Evolutionary conservation across 2,888 invertebrate species (phyloP).

Genomic region (Rhagium mordax): DNA sequence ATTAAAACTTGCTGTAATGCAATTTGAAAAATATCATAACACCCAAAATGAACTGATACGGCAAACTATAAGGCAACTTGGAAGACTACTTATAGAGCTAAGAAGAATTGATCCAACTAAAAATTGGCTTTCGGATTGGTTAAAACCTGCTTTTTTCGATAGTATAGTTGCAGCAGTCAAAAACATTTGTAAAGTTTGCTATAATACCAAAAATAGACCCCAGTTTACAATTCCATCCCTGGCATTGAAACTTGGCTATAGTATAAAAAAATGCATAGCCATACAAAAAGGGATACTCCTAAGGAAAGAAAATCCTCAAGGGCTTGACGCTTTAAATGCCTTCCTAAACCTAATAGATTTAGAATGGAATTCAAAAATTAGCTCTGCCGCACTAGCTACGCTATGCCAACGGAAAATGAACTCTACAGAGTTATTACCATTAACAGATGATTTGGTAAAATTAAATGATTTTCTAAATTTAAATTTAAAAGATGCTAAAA

Average conservation of each 20-base stretch:
- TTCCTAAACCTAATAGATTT: conserved; percentile 37
- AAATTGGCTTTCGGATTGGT: background rate
- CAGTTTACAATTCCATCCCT: conserved; percentile 36
- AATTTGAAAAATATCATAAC: conserved; percentile 38
- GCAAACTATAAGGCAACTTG: conserved; percentile 45
- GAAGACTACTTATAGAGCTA: conserved; percentile 28
- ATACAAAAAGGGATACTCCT: conserved; percentile 37
- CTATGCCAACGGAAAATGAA: conserved; percentile 33
- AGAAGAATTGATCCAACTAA: background rate
- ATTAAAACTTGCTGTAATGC: conserved; percentile 31
- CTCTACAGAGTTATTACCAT: conserved; percentile 35
- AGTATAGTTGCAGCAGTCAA: conserved; percentile 15
- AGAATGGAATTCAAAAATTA: conserved; percentile 38
- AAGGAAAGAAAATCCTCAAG: conserved; percentile 23
- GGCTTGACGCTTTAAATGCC: conserved; percentile 17
- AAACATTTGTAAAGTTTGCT: conserved; percentile 1
- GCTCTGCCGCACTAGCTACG: conserved; percentile 38
- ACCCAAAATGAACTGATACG: conserved; percentile 39
- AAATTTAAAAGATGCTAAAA: conserved; percentile 11
- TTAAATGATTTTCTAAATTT: conserved; percentile 38
- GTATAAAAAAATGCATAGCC: conserved; percentile 36
- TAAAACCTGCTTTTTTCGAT: conserved; percentile 16
- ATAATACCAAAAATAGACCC: conserved; percentile 2
- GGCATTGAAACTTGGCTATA: conserved; percentile 39
- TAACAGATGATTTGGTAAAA: conserved; percentile 41